These are phyloP conservation scores for Cryptoleucopteryx plumbea DNA, from an alignment of 2,113 vertebrate genomes.

Conservation along the genomic window DNA sequence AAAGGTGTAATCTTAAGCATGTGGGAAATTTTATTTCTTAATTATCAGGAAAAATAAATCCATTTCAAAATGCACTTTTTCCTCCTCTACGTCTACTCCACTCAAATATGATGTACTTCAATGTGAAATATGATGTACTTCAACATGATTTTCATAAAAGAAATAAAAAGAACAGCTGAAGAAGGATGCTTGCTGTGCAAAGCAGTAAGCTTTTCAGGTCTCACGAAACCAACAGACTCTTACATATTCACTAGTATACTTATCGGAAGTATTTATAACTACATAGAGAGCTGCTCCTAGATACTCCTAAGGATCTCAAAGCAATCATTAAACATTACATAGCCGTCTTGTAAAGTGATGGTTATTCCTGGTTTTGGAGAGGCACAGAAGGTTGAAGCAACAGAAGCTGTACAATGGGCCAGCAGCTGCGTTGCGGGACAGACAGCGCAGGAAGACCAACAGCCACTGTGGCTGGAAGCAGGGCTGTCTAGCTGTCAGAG, in stretches of 20 bases:
- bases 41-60: neutral
- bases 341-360: neutral
- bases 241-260: neutral
- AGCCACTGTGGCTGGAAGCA: neutral
- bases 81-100: neutral
- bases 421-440: neutral
- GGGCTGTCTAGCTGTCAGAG: neutral
- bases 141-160: neutral
- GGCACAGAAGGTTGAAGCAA: neutral
- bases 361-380: neutral
- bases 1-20: neutral
- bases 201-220: neutral
- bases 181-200: neutral
- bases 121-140: neutral
- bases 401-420: neutral
- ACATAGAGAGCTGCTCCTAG: neutral
- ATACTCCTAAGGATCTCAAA: neutral
- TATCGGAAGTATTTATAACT: neutral
- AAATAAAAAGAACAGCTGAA: neutral
- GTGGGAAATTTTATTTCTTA: neutral
- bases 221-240: neutral
- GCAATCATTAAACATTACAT: fast-evolving
- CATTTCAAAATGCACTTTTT: neutral
- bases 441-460: fast-evolving
- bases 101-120: neutral